Evolutionary conservation across 2,888 invertebrate genomes (phyloP), one percentile per base, ranked within the genome.

Genomic region (Taenaris catops): DNA sequence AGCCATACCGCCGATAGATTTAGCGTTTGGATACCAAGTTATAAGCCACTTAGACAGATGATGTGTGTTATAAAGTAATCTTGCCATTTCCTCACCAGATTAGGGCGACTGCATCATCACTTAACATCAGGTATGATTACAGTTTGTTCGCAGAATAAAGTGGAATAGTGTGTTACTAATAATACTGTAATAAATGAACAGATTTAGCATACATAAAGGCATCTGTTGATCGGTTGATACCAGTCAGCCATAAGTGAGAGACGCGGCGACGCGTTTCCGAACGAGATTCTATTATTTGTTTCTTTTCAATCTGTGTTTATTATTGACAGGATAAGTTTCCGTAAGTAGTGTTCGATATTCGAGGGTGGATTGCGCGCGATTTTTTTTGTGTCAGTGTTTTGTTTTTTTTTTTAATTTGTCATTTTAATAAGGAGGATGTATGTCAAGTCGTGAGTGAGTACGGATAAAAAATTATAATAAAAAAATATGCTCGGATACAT

Each of bases 241-340:
- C 81, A 83, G 83, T 83, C 83, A 81, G 81, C 83, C 80, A 75
- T 63, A 53, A 53, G 55, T 45, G 34, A 49, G 52, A 48, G 54
- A 42, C 61, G 65, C 51, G 67, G 14, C 8, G 48, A 54, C 65
- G 66, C 71, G 75, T 70, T 52, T 60, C 54, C 41, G 34, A 11
- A 32, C 32, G 48, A 53, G 48, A 45, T 47, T 49, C 52, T 49
- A 68, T 64, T 63, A 53, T 60, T 66, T 65, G n/a, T n/a, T n/a
- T n/a, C n/a, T n/a, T n/a, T n/a, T 58, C 49, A 11, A 32, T 31
- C 32, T 32, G 32, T 32, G 24, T 50, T 44, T 34, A 29, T 61
- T 63, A 60, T 61, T 56, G 44, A 53, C 55, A 39, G 46, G 40
- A 38, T 19, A 38, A 36, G 6, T 1, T 14, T 31, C 9, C 41